Base-by-base conservation (phyloP, 1,140 invertebrate genomes). In the Archivesica marissinica region DNA sequence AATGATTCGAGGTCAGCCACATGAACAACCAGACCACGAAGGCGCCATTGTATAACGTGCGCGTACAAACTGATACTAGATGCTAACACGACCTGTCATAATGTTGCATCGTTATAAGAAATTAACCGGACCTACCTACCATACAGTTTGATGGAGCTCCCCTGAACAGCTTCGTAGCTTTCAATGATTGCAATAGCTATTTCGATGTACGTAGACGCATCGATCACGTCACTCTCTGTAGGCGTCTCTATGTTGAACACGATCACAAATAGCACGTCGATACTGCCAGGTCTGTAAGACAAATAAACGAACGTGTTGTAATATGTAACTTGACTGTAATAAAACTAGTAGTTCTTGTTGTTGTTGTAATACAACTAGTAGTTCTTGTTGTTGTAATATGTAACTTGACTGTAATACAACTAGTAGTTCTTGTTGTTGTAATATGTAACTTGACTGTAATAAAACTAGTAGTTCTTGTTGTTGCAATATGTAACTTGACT, bases 201-300 rank as follows among this genome's bases (percentile, higher is more conserved):
- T 9, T 72, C 9, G 20, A 47, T 72, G 3, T 17, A 47, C 23
- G 20, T 25, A 23, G 1, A 15, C 13, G 15, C 11, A n/a, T 44
- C 20, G 44, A 23, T n/a, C 6, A 23, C 25, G 2, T n/a, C 33
- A 30, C 6, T 44, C 6, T 25, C 28, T 9, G 50, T 15, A 13
- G 2, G 33, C 0, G 6, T 23, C 7, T 2, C 9, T 28, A 64
- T 25, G 50, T 33, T 50, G 1, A 68, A 68, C 20, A 50, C 25
- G 4, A 72, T 25, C 25, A 23, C n/a, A 47, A 72, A 72, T 33
- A 72, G 28, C 2, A 72, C 68, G 11, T 44, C 50, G 50, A 72
- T 30, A 72, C 68, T 72, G 0, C 68, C 68, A 7, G 68, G 68
- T 50, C 68, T 72, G 68, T 23, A 70, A 70, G 15, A 41, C 23